Evolutionary conservation across 2,113 vertebrate genomes (phyloP).

Genomic region (Natator depressus): DNA sequence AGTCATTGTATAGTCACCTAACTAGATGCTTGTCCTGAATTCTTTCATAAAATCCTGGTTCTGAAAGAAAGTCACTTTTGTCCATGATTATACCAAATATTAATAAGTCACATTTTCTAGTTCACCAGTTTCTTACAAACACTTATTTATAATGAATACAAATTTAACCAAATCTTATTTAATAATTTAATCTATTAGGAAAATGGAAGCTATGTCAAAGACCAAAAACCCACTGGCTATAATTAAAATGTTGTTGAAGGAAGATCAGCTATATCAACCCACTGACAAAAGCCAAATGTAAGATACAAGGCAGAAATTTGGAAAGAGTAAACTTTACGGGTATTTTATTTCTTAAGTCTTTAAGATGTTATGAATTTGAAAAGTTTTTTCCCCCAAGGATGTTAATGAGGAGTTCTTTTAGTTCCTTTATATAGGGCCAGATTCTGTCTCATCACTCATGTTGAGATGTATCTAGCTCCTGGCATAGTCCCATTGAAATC

Average conservation of each 20-base stretch:
- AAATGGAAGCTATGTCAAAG: slow-evolving; percentile 22
- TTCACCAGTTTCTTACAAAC: slow-evolving; percentile 23
- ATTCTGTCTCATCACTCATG: neutral
- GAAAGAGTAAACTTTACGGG: neutral
- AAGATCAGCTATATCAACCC: neutral
- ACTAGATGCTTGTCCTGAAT: neutral
- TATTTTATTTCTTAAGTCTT: neutral
- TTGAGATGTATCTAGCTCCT: neutral
- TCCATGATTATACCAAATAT: slow-evolving; percentile 3
- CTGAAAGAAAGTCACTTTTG: neutral
- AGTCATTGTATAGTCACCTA: neutral
- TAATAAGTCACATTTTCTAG: neutral
- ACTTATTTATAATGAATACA: slow-evolving; percentile 42
- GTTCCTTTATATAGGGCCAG: neutral
- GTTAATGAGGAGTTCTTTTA: neutral
- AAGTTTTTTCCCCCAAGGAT: neutral
- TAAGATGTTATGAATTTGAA: neutral
- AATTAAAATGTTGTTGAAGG: slow-evolving; percentile 24
- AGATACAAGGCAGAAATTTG: neutral
- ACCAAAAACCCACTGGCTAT: slow-evolving; percentile 41
- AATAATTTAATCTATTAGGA: slow-evolving; percentile 39
- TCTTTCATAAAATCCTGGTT: neutral
- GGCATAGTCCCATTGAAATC: neutral
- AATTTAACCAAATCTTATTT: slow-evolving; percentile 23
- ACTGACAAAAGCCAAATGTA: neutral